These are phyloP conservation scores for Sylvietta virens DNA, from an alignment of 2,113 vertebrate genomes.

Conservation along the genomic window DNA sequence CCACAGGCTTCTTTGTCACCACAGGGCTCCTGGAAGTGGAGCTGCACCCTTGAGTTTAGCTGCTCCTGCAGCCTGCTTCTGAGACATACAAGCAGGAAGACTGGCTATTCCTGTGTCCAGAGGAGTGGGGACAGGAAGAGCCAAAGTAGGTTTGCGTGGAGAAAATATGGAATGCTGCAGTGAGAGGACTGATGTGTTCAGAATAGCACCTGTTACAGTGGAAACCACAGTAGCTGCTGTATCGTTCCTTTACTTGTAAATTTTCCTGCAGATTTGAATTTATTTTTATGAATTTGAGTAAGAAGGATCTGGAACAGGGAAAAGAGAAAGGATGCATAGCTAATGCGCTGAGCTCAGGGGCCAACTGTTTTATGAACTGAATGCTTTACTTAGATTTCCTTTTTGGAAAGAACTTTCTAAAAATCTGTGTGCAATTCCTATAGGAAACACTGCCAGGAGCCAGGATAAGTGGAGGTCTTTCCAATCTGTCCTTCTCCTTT, in stretches of 20 bases:
- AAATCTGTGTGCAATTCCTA: neutral
- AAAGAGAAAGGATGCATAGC: neutral
- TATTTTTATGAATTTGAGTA: neutral
- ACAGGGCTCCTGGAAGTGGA: neutral
- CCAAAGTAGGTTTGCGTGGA: neutral
- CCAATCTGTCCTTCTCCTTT: constrained; percentile 97
- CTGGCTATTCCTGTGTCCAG: neutral
- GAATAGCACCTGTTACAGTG: neutral
- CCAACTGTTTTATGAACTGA: neutral
- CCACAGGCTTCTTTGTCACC: neutral
- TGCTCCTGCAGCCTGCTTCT: neutral
- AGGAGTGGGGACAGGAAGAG: neutral
- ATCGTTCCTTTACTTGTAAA: neutral
- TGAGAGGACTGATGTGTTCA: neutral
- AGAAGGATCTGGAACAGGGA: neutral
- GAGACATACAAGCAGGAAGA: neutral
- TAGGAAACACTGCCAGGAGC: constrained; percentile 87
- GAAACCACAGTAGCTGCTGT: neutral
- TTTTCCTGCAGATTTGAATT: neutral
- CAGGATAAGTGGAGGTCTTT: constrained; percentile 92
- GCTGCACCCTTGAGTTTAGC: neutral
- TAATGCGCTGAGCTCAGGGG: neutral
- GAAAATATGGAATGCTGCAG: neutral
- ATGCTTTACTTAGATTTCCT: neutral
- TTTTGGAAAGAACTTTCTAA: neutral